Conservation (phyloP, 1,140 invertebrate genomes). For the Bombus affinis region DNA sequence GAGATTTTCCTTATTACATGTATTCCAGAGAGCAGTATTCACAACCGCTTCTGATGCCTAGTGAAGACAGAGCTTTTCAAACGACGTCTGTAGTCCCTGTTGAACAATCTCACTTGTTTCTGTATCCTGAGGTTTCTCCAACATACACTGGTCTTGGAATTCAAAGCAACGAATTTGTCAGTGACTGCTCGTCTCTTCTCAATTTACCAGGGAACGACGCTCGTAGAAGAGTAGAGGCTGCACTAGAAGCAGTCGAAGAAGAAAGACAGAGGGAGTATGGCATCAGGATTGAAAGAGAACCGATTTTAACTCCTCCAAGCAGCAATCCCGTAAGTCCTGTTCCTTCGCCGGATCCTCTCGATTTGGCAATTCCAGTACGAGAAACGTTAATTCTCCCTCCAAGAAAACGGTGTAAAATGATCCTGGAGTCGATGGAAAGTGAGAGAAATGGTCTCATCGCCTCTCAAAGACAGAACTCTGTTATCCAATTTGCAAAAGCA, state of each 20-base stretch:
- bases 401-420: constrained; percentile 90
- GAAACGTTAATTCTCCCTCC: constrained; percentile 88
- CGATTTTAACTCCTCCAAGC: constrained; percentile 85
- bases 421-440: constrained; percentile 87
- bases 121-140: constrained; percentile 72
- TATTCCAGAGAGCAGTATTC: constrained; percentile 71
- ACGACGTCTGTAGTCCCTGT: constrained; percentile 40
- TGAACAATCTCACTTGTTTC: constrained; percentile 62
- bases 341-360: constrained; percentile 84
- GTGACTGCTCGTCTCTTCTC: constrained; percentile 73
- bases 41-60: constrained; percentile 26
- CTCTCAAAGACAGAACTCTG: constrained; percentile 87
- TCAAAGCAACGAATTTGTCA: constrained; percentile 63
- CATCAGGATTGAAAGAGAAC: constrained; percentile 74
- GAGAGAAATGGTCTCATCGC: constrained; percentile 76
- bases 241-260: constrained; percentile 84
- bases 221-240: constrained; percentile 88
- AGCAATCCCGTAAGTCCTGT: constrained; percentile 85
- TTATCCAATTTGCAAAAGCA: constrained; percentile 91
- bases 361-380: constrained; percentile 82
- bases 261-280: constrained; percentile 67
- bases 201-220: constrained; percentile 85
- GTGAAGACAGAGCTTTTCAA: constrained; percentile 72
- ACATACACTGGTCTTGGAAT: constrained; percentile 63
- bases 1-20: constrained; percentile 74